Evolutionary conservation across 2,888 invertebrate species (phyloP), one percentile per base, ranked within the genome.

Genomic region (Acrocera orbiculus): DNA sequence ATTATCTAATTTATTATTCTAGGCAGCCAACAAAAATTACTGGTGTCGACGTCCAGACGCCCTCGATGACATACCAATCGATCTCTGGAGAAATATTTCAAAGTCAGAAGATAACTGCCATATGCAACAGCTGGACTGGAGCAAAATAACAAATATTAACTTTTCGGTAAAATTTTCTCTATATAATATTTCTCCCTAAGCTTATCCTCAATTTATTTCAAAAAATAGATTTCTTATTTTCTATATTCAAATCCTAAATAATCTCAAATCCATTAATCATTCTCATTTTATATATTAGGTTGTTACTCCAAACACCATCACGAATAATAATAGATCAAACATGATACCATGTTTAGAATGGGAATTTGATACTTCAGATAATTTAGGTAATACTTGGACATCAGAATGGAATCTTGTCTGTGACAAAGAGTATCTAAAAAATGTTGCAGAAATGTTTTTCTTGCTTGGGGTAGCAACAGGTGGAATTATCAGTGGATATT

Each of bases 341-440:
- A 61, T 65, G 38, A 51, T 61, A 37, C 61, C 63, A 33, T 77
- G 76, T 48, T 57, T 55, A 7, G 61, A 63, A 25, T 76, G 75
- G 73, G 70, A 70, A 40, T 76, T 66, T 47, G 70, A 70, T 46
- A 55, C 56, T 9, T 44, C 56, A 32, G 60, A 61, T 41, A 56
- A 53, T 42, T 46, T 59, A 36, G 76, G 76, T 6, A 65, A 69
- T 42, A 80, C 78, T 2, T 72, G 81, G 44, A 73, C 76, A 37
- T 74, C 76, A 1, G 76, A 82, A 64, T 83, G 81, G 74, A 62
- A 69, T 47, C 59, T 83, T 44, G 75, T 83, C 11, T 83, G 83
- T 51, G 77, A 78, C 44, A 66, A 69, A 48, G 69, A 71, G 38
- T 67, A 70, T 46, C 58, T 80, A 35, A 73, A 70, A 39, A 78